These are phyloP conservation scores for Hirtodrosophila duncani DNA, from an alignment of 2,888 invertebrate genomes.

Conservation along the genomic window DNA sequence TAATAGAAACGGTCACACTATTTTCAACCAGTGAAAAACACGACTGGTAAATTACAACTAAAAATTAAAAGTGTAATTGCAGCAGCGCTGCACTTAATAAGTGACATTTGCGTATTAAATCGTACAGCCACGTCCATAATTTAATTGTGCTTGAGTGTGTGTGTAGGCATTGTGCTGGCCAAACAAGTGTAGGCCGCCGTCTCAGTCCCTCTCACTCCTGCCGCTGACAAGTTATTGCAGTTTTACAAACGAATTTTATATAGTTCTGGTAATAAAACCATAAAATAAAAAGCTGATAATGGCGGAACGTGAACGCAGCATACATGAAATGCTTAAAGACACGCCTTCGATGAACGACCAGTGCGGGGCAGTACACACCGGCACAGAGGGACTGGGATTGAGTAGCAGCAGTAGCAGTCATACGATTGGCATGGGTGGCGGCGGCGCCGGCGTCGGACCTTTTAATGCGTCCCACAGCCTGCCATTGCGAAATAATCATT, in stretches of 20 bases:
- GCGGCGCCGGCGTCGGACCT: slow-evolving; percentile 79
- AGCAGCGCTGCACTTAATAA: slow-evolving; percentile 4
- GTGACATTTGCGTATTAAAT: too few relatives aligned
- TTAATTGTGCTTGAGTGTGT: too few relatives aligned
- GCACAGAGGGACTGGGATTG: slow-evolving; percentile 80
- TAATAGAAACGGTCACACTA: too few relatives aligned
- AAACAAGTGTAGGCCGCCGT: too few relatives aligned
- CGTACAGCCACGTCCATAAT: too few relatives aligned
- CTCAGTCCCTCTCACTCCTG: too few relatives aligned
- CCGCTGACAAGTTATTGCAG: too few relatives aligned
- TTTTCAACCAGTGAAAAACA: too few relatives aligned
- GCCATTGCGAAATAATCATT: slow-evolving; percentile 85
- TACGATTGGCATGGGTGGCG: slow-evolving; percentile 28
- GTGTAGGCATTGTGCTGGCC: too few relatives aligned
- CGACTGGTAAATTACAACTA: too few relatives aligned
- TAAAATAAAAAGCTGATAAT: slow-evolving; percentile 20
- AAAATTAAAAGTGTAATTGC: slow-evolving; percentile 18
- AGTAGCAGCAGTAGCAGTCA: slow-evolving; percentile 51
- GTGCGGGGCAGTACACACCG: slow-evolving; percentile 86
- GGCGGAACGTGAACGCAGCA: slow-evolving; percentile 78
- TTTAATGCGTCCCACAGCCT: slow-evolving; percentile 83
- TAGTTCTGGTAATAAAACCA: slow-evolving; percentile 10
- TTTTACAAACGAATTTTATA: slow-evolving; percentile 36
- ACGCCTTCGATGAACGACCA: slow-evolving; percentile 88
- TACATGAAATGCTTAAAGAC: slow-evolving; percentile 92